phyloP scores from a whole-genome alignment of 2,888 invertebrate species.

The Pandemis cinnamomeana region DNA sequence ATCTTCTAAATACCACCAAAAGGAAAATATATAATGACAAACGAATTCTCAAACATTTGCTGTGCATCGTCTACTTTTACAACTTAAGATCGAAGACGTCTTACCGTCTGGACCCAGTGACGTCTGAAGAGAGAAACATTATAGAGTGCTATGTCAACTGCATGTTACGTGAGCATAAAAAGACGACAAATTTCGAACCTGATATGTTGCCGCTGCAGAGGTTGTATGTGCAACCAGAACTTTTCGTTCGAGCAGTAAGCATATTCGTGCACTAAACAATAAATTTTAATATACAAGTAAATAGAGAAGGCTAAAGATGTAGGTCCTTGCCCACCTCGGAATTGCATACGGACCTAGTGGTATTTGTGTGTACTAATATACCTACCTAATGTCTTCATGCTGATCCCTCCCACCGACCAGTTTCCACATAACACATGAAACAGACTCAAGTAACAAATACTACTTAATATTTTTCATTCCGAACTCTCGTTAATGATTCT shows the following conservation, averaged over 20 bases:
- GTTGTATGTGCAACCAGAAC: conserved; percentile 65
- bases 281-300: too few relatives aligned
- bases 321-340: too few relatives aligned
- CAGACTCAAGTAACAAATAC: too few relatives aligned
- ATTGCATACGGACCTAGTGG: too few relatives aligned
- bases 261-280: neutral
- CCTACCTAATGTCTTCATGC: too few relatives aligned
- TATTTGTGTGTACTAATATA: too few relatives aligned
- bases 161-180: conserved; percentile 57
- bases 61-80: conserved; percentile 66
- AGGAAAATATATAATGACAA: conserved; percentile 57
- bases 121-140: conserved; percentile 56
- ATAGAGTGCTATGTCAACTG: conserved; percentile 59
- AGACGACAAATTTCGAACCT: conserved; percentile 42
- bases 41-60: conserved; percentile 59
- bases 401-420: too few relatives aligned
- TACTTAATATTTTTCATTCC: too few relatives aligned
- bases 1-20: conserved; percentile 59
- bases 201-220: conserved; percentile 51
- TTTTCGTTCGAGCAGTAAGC: conserved; percentile 50
- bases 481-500: too few relatives aligned
- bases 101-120: conserved; percentile 44
- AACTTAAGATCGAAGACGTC: conserved; percentile 46
- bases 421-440: neutral
- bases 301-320: too few relatives aligned